phyloP scores from a whole-genome alignment of 2,888 invertebrate genomes.

The Schizaphis graminum region DNA sequence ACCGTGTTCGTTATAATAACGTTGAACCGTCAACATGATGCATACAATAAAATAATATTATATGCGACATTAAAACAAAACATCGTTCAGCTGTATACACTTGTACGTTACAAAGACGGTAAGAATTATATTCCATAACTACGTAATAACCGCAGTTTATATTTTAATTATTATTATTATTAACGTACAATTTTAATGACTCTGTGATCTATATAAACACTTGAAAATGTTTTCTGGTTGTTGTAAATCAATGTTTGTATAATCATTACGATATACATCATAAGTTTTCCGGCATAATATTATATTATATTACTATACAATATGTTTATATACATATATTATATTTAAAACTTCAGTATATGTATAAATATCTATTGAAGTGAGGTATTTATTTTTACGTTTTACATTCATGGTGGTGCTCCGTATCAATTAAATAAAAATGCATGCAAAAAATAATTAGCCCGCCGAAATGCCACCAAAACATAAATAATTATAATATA shows the following conservation, averaged over 20 bases:
- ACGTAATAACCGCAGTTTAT: not conserved
- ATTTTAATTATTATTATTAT: not conserved
- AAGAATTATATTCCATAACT: not conserved
- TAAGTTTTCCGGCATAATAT: not conserved
- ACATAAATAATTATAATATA: not conserved
- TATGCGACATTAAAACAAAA: not conserved
- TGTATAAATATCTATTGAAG: not conserved
- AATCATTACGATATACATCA: not conserved
- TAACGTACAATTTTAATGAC: conserved; percentile 7
- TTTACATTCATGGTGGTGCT: not conserved
- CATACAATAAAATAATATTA: not conserved
- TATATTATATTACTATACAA: not conserved
- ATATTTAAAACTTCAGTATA: not conserved
- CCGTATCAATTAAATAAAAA: not conserved
- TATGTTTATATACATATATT: not conserved
- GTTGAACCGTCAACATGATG: not conserved
- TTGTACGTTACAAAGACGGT: not conserved
- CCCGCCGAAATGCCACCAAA: not conserved
- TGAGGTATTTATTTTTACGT: not conserved
- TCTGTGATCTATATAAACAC: not conserved
- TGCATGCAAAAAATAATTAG: not conserved
- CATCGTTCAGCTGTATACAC: not conserved
- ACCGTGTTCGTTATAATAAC: not conserved
- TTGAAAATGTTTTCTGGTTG: not conserved
- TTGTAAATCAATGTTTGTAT: not conserved